Base-by-base conservation (phyloP, 1,140 invertebrate genomes). In the Micrasema longulum region DNA sequence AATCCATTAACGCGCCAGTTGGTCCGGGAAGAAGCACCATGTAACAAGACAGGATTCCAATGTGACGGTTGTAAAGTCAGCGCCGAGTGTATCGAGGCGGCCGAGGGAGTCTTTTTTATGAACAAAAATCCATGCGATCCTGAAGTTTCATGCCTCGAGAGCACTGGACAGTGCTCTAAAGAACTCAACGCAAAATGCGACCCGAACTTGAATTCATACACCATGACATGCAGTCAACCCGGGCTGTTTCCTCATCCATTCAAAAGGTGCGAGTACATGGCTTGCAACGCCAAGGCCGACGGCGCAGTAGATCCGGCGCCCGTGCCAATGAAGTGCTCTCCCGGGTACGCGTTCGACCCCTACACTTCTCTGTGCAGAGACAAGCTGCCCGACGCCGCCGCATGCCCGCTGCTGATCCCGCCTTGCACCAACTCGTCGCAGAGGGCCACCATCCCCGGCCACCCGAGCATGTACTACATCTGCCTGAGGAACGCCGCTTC, bases 221-320 rank as follows among this genome's bases (percentile, higher is more conserved):
- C 20, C 2, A 52, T 71, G 35, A 36, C 16, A 0, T 75, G 73
- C 41, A 45, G 38, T 16, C 69, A 72, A 48, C 9, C 65, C 11
- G 82, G 82, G 47, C 74, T 81, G 12, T 83, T 81, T 35, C 82
- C 82, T 1, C 80, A 83, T 76, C 80, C 82, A 2, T 82, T 80
- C 16, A 77, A 81, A 23, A 82, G 82, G 60, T 79, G 80, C 65
- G 78, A 79, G 52, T 83, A 82, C 63, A 78, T 82, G 62, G 79
- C 82, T 76, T 83, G 82, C 67, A 16, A 43, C n/a, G 50, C 9
- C 6, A 5, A 11, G 10, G 7, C 23, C 1, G 4, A 23, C 2
- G 1, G 35, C n/a, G 7, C 18, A 48, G 23, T 18, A 23, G n/a
- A n/a, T n/a, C n/a, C n/a, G 26, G 31, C 7, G 23, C 3, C 69